Conservation (phyloP, 2,113 vertebrate genomes). For the Calidris pugnax region DNA sequence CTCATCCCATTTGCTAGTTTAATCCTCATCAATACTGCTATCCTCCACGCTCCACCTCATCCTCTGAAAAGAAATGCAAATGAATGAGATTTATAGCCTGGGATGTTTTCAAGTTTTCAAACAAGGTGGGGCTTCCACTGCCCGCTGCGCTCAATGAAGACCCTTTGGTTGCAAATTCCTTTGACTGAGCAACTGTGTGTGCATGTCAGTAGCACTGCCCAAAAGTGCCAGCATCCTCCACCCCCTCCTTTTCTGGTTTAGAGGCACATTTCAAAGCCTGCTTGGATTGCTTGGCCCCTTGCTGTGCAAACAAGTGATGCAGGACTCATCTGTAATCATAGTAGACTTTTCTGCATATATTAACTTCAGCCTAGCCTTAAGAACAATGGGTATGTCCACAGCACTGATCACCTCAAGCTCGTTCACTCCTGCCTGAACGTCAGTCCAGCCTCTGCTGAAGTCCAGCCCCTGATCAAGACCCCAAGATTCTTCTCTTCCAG, state of each 20-base stretch:
- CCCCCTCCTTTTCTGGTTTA: slow-evolving; percentile 9
- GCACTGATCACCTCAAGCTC: background rate
- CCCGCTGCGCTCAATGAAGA: background rate
- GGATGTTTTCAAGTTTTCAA: slow-evolving; percentile 49
- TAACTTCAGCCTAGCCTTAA: background rate
- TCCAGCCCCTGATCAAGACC: background rate
- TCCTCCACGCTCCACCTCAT: slow-evolving; percentile 38
- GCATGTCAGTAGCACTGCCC: background rate
- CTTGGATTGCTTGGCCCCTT: background rate
- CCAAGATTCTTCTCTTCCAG: background rate
- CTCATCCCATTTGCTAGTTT: slow-evolving; percentile 42
- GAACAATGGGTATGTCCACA: background rate
- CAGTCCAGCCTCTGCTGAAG: background rate
- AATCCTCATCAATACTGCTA: slow-evolving; percentile 55
- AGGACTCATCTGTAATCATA: background rate
- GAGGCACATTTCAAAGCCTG: slow-evolving; percentile 18
- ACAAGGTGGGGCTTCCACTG: slow-evolving; percentile 18
- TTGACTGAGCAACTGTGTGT: background rate
- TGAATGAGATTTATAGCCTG: slow-evolving; percentile 56
- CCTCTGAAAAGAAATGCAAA: slow-evolving; percentile 69
- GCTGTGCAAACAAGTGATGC: background rate
- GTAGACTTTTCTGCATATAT: background rate
- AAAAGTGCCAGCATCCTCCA: background rate
- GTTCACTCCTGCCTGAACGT: background rate
- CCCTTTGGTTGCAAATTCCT: slow-evolving; percentile 31